Percentiles rank a stretch among this genome's conserved stretches.
These are phyloP conservation scores for Jaculus jaculus DNA, from an alignment of 2,113 vertebrate genomes.

Conservation along the genomic window DNA sequence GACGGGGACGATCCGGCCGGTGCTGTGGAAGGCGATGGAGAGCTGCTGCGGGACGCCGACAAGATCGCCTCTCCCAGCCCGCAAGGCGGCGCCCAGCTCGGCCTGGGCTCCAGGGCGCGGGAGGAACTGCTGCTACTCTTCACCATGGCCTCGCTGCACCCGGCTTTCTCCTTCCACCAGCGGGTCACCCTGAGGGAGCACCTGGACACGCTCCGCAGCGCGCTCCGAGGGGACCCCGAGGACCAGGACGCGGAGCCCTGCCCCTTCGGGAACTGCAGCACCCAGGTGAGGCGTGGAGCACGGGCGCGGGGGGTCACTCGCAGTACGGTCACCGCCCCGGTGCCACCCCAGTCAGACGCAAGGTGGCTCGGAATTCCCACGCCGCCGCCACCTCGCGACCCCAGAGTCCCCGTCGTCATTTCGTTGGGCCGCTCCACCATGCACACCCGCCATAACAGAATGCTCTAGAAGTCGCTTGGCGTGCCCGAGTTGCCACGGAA, in stretches of 20 bases:
- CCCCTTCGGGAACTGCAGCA: constrained; percentile 67
- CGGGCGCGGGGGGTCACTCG: not conserved
- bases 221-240: constrained; percentile 80
- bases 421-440: not conserved
- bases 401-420: accelerated
- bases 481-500: constrained; percentile 22
- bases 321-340: not conserved
- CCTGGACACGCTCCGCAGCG: constrained; percentile 89
- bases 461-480: constrained; percentile 65
- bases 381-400: not conserved
- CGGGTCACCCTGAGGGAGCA: constrained; percentile 91
- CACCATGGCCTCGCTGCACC: constrained; percentile 97
- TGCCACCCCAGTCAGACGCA: not conserved
- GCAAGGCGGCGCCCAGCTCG: constrained; percentile 71
- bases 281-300: constrained; percentile 77
- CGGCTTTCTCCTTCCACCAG: constrained; percentile 97
- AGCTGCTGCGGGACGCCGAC: constrained; percentile 11
- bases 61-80: not conserved
- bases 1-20: constrained; percentile 72
- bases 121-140: constrained; percentile 95
- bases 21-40: constrained; percentile 60
- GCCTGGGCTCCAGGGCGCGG: constrained; percentile 83
- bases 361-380: not conserved
- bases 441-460: constrained; percentile 71
- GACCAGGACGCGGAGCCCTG: constrained; percentile 64